Evolutionary conservation across 2,888 invertebrate genomes (phyloP), one percentile per base, ranked within the genome.

Genomic region (Germaria angustata): DNA sequence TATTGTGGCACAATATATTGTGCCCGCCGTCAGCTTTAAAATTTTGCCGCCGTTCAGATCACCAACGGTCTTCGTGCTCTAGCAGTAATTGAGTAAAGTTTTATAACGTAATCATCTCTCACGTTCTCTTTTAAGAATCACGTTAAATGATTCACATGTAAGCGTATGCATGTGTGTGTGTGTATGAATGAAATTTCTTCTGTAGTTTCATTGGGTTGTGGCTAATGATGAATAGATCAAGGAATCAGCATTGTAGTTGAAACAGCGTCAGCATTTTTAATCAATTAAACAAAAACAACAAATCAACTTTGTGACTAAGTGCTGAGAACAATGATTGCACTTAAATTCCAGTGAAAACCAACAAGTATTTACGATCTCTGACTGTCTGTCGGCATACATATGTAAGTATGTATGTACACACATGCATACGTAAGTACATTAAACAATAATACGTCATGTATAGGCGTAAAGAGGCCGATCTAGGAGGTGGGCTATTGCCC

Each of bases 341-440:
- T 32, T 44, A 24, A 73, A 73, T 65, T 65, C 75, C 65, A 55
- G 15, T 55, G 63, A 75, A 75, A 75, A 57, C 22, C 55, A 13
- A 49, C 55, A 65, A 49, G 11, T 36, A 15, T 41, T 15, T 8
- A 41, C 15, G 41, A 15, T 36, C 11, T 36, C 11, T 9, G 9
- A 36, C 11, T 36, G 5, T 36, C 11, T 36, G 36, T 36, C 7
- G 11, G 11, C 36, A 36, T n/a, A n/a, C n/a, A n/a, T n/a, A 41
- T 49, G 51, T 41, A 41, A 2, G 15, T n/a, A 17, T 28, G 15
- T 13, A 41, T 44, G 13, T 9, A 17, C 11, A 20, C 2, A 20
- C 3, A 46, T 20, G n/a, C n/a, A n/a, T n/a, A n/a, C n/a, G n/a
- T n/a, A n/a, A n/a, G n/a, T n/a, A n/a, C n/a, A n/a, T 41, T 15